phyloP scores from a whole-genome alignment of 1,140 invertebrate species.

The Eubasilissa regina region DNA sequence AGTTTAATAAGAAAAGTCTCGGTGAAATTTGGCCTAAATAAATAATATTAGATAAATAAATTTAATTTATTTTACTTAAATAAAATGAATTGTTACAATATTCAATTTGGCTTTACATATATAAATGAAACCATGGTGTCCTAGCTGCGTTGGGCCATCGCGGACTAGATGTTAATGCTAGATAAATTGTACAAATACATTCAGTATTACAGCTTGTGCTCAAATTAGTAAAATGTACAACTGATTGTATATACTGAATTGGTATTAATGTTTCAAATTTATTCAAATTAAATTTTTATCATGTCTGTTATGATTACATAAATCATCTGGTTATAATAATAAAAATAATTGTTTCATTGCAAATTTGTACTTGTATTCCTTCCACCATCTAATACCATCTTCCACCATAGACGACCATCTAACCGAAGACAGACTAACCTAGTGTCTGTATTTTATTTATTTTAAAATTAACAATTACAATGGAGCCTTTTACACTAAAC shows the following conservation, averaged over 20 bases:
- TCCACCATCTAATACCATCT: neutral
- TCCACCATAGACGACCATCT: neutral
- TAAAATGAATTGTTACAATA: too few relatives aligned
- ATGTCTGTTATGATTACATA: slow-evolving; percentile 31
- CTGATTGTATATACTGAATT: slow-evolving; percentile 10
- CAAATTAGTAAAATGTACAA: slow-evolving; percentile 21
- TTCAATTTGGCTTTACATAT: too few relatives aligned
- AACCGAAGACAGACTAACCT: neutral
- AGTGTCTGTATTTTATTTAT: neutral
- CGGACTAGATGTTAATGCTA: too few relatives aligned
- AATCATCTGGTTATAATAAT: slow-evolving; percentile 12
- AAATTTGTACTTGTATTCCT: neutral
- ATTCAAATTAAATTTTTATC: slow-evolving; percentile 9
- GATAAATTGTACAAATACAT: neutral
- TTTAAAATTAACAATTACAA: too few relatives aligned
- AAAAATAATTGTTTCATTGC: neutral
- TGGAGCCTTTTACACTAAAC: too few relatives aligned
- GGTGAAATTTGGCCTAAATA: too few relatives aligned
- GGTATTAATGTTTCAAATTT: neutral
- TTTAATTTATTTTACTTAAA: too few relatives aligned
- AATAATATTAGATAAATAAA: too few relatives aligned
- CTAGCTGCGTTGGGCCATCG: too few relatives aligned
- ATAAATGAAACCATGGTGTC: too few relatives aligned
- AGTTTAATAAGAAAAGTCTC: too few relatives aligned
- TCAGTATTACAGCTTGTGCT: slow-evolving; percentile 31